Conservation (phyloP, 2,113 vertebrate genomes). For the Psittacula cyanocephala region DNA sequence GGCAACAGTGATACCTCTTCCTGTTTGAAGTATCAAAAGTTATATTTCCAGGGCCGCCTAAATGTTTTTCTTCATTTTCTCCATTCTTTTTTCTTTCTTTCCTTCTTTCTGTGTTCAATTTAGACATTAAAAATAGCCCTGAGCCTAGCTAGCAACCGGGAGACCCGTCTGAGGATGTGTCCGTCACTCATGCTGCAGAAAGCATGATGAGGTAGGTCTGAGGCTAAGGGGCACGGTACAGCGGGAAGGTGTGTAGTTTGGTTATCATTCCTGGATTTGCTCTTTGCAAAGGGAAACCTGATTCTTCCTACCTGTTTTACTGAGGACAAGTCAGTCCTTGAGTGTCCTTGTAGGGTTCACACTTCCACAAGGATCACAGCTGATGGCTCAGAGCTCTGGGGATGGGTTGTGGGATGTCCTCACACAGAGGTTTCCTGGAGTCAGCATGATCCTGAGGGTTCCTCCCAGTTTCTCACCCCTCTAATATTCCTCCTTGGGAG, state of each 20-base stretch:
- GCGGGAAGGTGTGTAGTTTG: not conserved
- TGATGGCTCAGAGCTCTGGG: fast-evolving
- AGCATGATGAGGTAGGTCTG: slow-evolving; percentile 89
- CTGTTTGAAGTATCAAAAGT: not conserved
- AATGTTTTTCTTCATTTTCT: not conserved
- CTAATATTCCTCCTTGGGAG: not conserved
- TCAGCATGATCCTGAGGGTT: not conserved
- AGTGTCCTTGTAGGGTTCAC: not conserved
- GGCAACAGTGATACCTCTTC: not conserved
- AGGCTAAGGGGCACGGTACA: not conserved
- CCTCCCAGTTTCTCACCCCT: not conserved
- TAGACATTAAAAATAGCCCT: slow-evolving; percentile 93
- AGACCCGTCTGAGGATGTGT: slow-evolving; percentile 85
- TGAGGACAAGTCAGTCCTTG: not conserved
- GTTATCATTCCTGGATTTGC: not conserved
- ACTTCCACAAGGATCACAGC: not conserved
- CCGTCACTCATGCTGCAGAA: slow-evolving; percentile 77
- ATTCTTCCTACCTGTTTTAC: not conserved
- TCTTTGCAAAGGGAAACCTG: not conserved
- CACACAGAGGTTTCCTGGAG: not conserved
- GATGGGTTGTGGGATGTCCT: not conserved
- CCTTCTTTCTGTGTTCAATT: not conserved
- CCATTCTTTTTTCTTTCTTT: not conserved
- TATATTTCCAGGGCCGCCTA: not conserved
- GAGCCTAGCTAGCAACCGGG: slow-evolving; percentile 85